A percentile compares a stretch with the other conserved stretches of the same genome.
Conservation (phyloP, 2,113 vertebrate genomes). For the Haemorhous mexicanus region DNA sequence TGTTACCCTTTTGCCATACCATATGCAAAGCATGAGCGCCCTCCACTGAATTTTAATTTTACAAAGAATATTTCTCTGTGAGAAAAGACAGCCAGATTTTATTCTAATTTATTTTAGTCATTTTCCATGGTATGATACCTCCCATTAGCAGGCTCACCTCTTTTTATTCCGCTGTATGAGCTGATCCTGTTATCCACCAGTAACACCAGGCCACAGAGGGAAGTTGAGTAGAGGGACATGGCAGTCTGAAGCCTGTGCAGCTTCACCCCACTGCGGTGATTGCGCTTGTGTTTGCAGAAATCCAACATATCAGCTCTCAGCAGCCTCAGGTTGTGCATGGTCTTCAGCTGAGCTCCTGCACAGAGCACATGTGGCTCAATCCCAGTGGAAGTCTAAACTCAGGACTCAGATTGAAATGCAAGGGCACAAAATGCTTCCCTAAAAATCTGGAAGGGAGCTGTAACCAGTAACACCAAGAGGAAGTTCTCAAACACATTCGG, state of each 20-base stretch:
- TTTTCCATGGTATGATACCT: neutral
- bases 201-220: conserved; percentile 91
- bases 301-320: conserved; percentile 89
- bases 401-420: neutral
- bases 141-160: conserved; percentile 74
- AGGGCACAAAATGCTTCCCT: neutral
- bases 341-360: conserved; percentile 96
- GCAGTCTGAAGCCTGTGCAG: conserved; percentile 92
- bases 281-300: conserved; percentile 91
- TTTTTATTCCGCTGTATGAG: conserved; percentile 96
- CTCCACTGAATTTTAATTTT: neutral
- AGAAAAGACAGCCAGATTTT: neutral
- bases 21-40: neutral
- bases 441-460: neutral
- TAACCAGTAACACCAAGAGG: neutral
- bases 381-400: neutral
- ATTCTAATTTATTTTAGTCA: neutral
- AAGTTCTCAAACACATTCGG: neutral
- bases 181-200: conserved; percentile 96
- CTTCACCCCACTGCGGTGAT: conserved; percentile 87
- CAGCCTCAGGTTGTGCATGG: conserved; percentile 96
- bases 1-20: neutral
- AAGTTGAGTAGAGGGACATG: conserved; percentile 91
- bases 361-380: neutral
- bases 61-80: neutral